Conservation (phyloP, 2,113 vertebrate species). For the Hyperoodon ampullatus region DNA sequence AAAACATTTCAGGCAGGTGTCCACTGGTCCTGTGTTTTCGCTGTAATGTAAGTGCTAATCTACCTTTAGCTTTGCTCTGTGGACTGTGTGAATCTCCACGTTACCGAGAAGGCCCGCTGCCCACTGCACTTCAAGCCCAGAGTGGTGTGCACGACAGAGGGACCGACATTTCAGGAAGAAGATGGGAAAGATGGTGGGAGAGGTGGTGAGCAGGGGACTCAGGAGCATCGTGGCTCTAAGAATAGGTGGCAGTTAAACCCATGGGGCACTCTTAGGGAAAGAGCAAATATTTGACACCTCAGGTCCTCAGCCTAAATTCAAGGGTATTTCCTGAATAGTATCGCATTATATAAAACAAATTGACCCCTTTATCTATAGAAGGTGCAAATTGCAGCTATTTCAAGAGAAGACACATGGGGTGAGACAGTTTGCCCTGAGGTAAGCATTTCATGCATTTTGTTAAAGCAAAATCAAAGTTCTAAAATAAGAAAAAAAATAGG, state of each 20-base stretch:
- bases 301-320: not conserved
- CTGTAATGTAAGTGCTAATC: not conserved
- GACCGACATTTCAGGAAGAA: not conserved
- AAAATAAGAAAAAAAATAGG: conserved; percentile 35
- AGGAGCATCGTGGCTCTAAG: not conserved
- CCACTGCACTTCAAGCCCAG: not conserved
- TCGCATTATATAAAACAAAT: not conserved
- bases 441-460: conserved; percentile 29
- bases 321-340: conserved; percentile 4
- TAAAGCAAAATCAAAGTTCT: conserved; percentile 51
- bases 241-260: not conserved
- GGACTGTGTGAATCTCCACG: not conserved
- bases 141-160: fast-evolving
- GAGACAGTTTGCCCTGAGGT: not conserved
- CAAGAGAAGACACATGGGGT: not conserved
- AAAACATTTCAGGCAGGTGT: not conserved
- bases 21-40: not conserved
- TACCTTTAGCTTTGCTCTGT: not conserved
- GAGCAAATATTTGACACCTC: not conserved
- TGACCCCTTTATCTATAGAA: not conserved
- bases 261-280: not conserved
- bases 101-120: not conserved
- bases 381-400: conserved; percentile 19
- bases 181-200: not conserved
- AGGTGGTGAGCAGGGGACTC: not conserved